phyloP scores from a whole-genome alignment of 2,797 vertebrate species.

The Brotula barbata region DNA sequence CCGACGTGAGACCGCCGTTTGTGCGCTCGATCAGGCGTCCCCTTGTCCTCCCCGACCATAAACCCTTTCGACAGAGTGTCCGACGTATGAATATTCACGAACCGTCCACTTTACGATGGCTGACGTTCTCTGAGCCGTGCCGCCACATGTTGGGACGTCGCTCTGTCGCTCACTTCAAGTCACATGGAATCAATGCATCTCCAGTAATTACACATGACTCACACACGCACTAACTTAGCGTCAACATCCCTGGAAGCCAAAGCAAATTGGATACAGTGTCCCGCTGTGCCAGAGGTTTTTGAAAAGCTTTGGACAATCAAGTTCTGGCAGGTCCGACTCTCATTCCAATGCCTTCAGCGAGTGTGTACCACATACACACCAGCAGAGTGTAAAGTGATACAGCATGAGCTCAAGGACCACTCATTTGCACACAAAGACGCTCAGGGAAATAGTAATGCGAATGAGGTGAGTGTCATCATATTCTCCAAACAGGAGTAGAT shows the following conservation, averaged over 20 bases:
- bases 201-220: too few species aligned
- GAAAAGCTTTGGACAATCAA: conserved; percentile 1
- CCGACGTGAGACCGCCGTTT: conserved; percentile 31
- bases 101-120: conserved; percentile 9
- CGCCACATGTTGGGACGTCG: conserved; percentile 8
- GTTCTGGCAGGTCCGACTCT: conserved; percentile 13
- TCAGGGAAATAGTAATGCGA: conserved; percentile 18
- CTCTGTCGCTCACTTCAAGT: conserved; percentile 23
- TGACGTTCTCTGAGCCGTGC: conserved; percentile 9
- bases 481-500: conserved; percentile 23
- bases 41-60: conserved; percentile 39
- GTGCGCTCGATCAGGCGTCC: conserved; percentile 31
- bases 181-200: conserved; percentile 46
- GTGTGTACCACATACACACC: conserved; percentile 11
- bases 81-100: conserved; percentile 53
- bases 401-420: too few species aligned
- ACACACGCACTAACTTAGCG: conserved; percentile 21
- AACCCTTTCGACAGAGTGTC: conserved; percentile 54
- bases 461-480: conserved; percentile 22
- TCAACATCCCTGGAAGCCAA: conserved; percentile 32
- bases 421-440: conserved; percentile 15
- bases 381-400: too few species aligned
- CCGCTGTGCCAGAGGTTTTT: conserved; percentile 8
- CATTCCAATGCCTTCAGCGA: conserved; percentile 18
- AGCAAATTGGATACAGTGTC: conserved; percentile 26